These are phyloP conservation scores for Scartelaos histophorus DNA, from an alignment of 2,113 vertebrate genomes.

Conservation along the genomic window DNA sequence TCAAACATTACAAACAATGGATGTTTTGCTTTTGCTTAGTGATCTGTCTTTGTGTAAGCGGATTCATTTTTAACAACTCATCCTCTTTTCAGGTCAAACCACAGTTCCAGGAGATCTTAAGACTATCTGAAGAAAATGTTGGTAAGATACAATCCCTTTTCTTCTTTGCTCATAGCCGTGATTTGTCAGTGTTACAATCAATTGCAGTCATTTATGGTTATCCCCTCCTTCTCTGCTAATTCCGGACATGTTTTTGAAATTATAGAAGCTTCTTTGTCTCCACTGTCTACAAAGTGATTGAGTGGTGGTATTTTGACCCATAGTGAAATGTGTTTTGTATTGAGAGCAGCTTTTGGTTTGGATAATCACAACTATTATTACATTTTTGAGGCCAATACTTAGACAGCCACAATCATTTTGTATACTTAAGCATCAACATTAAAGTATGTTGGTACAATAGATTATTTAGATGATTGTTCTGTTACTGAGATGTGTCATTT, in stretches of 20 bases:
- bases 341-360: slow-evolving; percentile 22
- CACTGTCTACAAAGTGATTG: slow-evolving; percentile 51
- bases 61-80: background rate
- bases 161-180: slow-evolving; percentile 22
- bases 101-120: slow-evolving; percentile 97
- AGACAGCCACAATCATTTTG: slow-evolving; percentile 17
- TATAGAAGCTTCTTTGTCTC: slow-evolving; percentile 55
- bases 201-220: slow-evolving; percentile 54
- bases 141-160: slow-evolving; percentile 77
- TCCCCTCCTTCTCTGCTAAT: slow-evolving; percentile 39
- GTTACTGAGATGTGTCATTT: background rate
- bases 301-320: slow-evolving; percentile 56
- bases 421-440: slow-evolving; percentile 9
- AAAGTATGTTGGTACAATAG: background rate
- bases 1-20: background rate
- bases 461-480: background rate
- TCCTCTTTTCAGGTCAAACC: slow-evolving; percentile 87
- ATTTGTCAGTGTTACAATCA: slow-evolving; percentile 43
- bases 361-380: slow-evolving; percentile 22
- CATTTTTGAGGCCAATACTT: slow-evolving; percentile 13
- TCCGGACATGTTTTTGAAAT: slow-evolving; percentile 58
- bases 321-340: slow-evolving; percentile 52
- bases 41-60: background rate
- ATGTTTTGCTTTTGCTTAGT: background rate
- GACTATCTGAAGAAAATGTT: slow-evolving; percentile 96